These are phyloP conservation scores for Bombus pyrosoma DNA, from an alignment of 1,140 invertebrate genomes.

Conservation along the genomic window DNA sequence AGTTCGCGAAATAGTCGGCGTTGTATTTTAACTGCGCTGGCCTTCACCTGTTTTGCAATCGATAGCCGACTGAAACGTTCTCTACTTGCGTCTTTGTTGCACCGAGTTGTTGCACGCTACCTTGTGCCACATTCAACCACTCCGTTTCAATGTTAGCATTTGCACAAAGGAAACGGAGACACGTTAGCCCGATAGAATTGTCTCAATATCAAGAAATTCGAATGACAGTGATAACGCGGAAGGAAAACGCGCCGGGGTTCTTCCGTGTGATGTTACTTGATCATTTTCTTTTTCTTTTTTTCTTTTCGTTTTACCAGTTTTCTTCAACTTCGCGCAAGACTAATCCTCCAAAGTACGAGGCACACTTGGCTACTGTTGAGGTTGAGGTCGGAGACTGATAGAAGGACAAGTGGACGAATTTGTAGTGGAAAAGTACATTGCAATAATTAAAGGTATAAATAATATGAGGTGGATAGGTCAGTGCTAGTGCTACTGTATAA, in stretches of 20 bases:
- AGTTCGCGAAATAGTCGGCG: not conserved
- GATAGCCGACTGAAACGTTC: constrained; percentile 5
- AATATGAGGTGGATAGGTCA: fast-evolving
- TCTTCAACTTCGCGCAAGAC: too few relatives aligned
- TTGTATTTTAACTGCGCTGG: constrained; percentile 1
- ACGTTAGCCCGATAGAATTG: not conserved
- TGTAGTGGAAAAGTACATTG: too few relatives aligned
- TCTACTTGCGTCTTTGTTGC: not conserved
- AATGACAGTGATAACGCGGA: not conserved
- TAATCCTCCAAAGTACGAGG: too few relatives aligned
- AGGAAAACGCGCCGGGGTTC: not conserved
- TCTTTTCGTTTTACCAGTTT: too few relatives aligned
- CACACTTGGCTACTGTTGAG: too few relatives aligned
- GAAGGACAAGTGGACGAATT: too few relatives aligned
- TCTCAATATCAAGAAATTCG: not conserved
- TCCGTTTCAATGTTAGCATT: not conserved
- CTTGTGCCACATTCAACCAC: not conserved
- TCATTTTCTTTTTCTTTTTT: not conserved
- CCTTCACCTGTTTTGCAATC: constrained; percentile 41
- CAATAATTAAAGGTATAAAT: too few relatives aligned
- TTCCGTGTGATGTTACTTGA: not conserved
- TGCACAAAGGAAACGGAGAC: not conserved
- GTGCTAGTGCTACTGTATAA: too few relatives aligned
- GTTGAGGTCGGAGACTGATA: too few relatives aligned
- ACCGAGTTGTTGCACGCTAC: not conserved